A percentile compares a stretch with the other conserved stretches of the same genome.
phyloP scores from a whole-genome alignment of 1,140 invertebrate genomes.

The Meteorus sp. region DNA sequence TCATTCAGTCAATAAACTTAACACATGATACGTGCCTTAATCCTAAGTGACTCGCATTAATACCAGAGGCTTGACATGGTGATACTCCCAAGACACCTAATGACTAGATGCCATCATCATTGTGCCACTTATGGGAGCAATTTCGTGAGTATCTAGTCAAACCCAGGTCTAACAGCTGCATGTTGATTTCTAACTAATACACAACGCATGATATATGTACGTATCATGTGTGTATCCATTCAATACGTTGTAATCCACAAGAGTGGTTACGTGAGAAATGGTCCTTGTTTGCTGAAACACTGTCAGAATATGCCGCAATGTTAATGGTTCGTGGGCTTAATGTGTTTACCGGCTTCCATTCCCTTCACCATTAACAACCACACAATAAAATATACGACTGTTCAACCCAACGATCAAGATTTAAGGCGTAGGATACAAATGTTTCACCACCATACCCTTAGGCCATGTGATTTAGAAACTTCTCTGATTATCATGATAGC shows the following conservation, averaged over 20 bases:
- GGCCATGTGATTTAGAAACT: no score
- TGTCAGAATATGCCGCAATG: neutral
- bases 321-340: neutral
- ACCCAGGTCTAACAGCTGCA: neutral
- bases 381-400: neutral
- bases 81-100: conserved; percentile 18
- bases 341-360: neutral
- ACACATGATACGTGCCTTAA: conserved; percentile 10
- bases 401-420: neutral
- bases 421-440: neutral
- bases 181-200: no score
- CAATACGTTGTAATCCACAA: neutral
- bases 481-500: no score
- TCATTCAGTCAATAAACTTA: no score
- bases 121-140: conserved; percentile 16
- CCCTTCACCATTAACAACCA: neutral
- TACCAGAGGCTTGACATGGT: conserved; percentile 9
- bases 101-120: conserved; percentile 19
- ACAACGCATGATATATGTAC: no score
- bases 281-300: conserved; percentile 11
- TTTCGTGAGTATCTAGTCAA: conserved; percentile 2
- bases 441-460: neutral
- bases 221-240: neutral
- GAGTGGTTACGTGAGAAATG: conserved; percentile 2
- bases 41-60: conserved; percentile 11